Conservation (phyloP, 2,113 vertebrate species). For the Megaleporinus macrocephalus region DNA sequence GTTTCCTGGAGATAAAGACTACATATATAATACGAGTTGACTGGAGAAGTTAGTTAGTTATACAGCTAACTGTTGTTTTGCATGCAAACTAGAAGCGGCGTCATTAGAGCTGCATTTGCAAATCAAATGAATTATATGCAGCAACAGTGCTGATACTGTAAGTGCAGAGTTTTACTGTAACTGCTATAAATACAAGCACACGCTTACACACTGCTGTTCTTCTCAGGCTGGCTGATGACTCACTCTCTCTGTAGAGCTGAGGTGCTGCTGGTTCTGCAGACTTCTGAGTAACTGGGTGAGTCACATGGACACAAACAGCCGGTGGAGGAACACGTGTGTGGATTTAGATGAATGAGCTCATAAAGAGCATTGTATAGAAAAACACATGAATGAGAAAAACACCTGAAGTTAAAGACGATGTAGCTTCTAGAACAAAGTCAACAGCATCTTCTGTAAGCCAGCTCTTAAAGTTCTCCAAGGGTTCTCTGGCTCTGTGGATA, state of each 20-base stretch:
- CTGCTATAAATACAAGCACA: background rate
- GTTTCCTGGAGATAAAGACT: no score
- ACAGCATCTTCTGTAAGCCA: no score
- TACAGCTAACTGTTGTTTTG: no score
- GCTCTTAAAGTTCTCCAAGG: no score
- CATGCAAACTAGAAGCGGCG: background rate
- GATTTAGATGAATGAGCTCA: background rate
- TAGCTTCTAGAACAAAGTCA: background rate
- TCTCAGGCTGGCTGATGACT: conserved; percentile 16
- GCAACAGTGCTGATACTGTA: background rate
- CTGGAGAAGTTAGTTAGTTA: no score
- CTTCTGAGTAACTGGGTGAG: background rate
- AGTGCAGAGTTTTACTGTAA: background rate
- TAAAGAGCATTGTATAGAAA: background rate
- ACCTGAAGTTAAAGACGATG: background rate
- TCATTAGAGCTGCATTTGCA: background rate
- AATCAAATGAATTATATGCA: background rate
- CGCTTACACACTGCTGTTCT: conserved; percentile 3
- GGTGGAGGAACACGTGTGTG: background rate
- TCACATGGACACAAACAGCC: background rate
- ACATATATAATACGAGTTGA: no score
- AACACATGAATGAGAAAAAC: background rate
- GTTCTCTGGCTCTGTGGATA: no score
- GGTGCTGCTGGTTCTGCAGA: background rate
- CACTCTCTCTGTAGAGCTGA: conserved; percentile 19